Conservation (phyloP, 2,797 vertebrate species). For the Tolypeutes matacus region DNA sequence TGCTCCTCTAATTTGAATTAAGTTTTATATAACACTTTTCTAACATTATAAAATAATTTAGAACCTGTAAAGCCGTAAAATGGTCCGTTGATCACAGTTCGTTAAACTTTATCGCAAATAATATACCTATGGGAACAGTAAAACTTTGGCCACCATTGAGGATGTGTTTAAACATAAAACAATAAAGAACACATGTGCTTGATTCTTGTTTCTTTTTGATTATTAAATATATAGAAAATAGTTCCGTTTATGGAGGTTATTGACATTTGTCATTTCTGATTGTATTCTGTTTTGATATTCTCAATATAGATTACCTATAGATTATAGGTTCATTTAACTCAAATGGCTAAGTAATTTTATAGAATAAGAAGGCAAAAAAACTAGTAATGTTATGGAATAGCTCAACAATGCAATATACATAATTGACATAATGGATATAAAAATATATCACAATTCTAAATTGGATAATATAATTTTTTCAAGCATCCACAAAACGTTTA, state of each 20-base stretch:
- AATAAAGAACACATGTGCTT: background rate
- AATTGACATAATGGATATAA: no score
- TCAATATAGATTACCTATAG: background rate
- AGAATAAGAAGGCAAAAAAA: no score
- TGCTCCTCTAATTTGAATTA: background rate
- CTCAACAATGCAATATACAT: no score
- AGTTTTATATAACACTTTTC: background rate
- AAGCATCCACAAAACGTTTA: no score
- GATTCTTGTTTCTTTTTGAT: background rate
- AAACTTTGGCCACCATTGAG: background rate
- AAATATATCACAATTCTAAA: no score
- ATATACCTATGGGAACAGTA: background rate
- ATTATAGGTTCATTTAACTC: background rate
- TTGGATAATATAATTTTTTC: no score
- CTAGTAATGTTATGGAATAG: no score
- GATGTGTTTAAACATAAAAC: background rate
- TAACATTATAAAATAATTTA: conserved; percentile 4
- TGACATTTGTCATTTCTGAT: background rate
- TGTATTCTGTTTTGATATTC: background rate
- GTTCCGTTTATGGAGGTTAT: background rate
- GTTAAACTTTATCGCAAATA: background rate
- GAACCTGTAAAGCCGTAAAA: background rate
- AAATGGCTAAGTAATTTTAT: no score
- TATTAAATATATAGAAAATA: background rate
- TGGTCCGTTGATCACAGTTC: background rate